Evolutionary conservation across 2,888 invertebrate species (phyloP), one percentile per base, ranked within the genome.

Genomic region (Cephus spinipes): DNA sequence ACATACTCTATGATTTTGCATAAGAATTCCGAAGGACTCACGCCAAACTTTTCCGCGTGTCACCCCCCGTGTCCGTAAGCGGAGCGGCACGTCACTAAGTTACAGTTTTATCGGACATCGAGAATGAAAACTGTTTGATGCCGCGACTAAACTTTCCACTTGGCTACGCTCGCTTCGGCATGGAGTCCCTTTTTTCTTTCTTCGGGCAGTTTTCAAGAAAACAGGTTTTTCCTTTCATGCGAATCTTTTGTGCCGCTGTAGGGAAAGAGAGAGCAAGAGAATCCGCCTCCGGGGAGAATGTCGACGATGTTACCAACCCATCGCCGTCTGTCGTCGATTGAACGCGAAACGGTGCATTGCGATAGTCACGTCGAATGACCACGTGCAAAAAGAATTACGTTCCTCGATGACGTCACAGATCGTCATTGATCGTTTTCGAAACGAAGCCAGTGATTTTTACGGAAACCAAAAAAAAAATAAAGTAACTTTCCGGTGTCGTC

Each of bases 141-240:
- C 55, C 55, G 55, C 55, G 55, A 55, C 55, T 55, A 55, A 78
- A 78, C 78, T 78, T 78, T 78, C 76, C 55, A 76, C 78, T 78
- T 73, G 76, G 55, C 78, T 68, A 73, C 76, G 71, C 80, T 73
- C 73, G 80, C 74, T 75, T 77, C 68, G 36, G 69, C 55, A 68
- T 68, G 76, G 76, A 31, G 33, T 71, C 71, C 69, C 71, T 33
- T 68, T 74, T 74, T 71, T 32, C 32, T 79, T 77, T 75, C 74
- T 74, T 73, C 36, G 31, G 73, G 77, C 74, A 74, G 35, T 69
- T 68, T 79, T 73, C 77, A 71, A 76, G 75, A 73, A 79, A 80
- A 80, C 80, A 80, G 76, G 75, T 76, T 79, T 80, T 80, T 80
- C 80, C 80, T 79, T 80, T 80, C 77, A 80, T 74, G 40, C 35